Evolutionary conservation across 1,140 invertebrate species (phyloP).

Genomic region (Cydia fagiglandana): DNA sequence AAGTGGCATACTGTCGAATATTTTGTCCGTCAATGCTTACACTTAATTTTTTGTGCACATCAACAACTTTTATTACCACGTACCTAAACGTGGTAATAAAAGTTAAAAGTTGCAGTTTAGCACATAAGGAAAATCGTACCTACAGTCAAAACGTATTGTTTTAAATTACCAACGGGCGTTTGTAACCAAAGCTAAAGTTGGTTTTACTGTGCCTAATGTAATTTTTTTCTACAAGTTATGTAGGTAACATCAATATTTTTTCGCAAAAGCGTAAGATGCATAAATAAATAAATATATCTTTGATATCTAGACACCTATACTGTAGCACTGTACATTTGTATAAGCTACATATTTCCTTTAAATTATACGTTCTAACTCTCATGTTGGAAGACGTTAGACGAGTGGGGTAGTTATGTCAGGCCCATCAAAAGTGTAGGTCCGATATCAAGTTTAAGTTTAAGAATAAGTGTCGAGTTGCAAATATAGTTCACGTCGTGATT

Average conservation of each 20-base stretch:
- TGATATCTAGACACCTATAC: too few species aligned
- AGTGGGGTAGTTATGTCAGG: background rate
- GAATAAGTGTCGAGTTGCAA: background rate
- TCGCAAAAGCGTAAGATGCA: too few species aligned
- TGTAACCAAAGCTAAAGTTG: too few species aligned
- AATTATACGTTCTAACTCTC: background rate
- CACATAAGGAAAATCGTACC: background rate
- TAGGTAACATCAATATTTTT: too few species aligned
- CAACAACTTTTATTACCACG: too few species aligned
- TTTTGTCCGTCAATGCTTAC: background rate
- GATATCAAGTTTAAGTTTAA: background rate
- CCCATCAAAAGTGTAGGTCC: background rate
- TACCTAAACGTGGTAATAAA: too few species aligned
- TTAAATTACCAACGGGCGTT: too few species aligned
- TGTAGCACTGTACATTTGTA: background rate
- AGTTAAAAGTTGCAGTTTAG: background rate
- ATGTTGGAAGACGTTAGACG: background rate
- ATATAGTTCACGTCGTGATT: conserved; percentile 27
- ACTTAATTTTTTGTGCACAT: background rate
- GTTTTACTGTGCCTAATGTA: too few species aligned
- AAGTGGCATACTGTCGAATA: background rate
- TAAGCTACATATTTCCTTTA: background rate
- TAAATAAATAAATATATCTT: too few species aligned
- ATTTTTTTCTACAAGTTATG: too few species aligned
- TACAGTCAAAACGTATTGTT: background rate